Evolutionary conservation across 2,113 vertebrate species (phyloP), one percentile per base, ranked within the genome.

Genomic region (Gila orcuttii): DNA sequence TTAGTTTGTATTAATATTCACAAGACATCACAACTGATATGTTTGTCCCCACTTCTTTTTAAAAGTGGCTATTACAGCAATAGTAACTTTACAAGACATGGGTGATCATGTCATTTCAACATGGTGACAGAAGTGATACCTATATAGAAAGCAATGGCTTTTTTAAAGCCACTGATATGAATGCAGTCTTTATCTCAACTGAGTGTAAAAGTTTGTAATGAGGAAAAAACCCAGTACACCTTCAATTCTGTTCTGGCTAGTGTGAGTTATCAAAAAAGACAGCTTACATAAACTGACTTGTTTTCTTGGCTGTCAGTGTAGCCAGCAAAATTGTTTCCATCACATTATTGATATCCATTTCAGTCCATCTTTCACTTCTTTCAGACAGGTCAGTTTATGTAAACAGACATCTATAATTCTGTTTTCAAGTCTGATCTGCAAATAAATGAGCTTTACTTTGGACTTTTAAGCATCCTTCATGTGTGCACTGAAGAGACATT

Each of bases 391-490:
- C 83, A 85, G 78, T 87, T 85, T 88, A 88, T 87, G 78, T 57
- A 86, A 86, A 62, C 62, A 86, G 86, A 83, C 87, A 88, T 81
- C 88, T 77, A 57, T 83, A 75, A 66, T 83, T 78, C 79, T 79
- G 83, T 84, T 85, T 84, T 71, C 68, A 79, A 89, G 82, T 87
- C 88, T 74, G 88, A 77, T 77, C 85, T 87, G 79, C 85, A 86
- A 89, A 91, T 87, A 87, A 90, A 90, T 85, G 83, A 89, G 88
- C 87, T 73, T 77, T 84, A 85, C 79, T 89, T 89, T 84, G 80
- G 80, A 77, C 52, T 62, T 83, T 87, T 87, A 87, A 88, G 82
- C 52, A 86, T 91, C 85, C 82, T 89, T 90, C 87, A 86, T 87
- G 84, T 88, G 83, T 87, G 68, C 28, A 79, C 84, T 89, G 79